A percentile compares a stretch with the other conserved stretches of the same genome.
Evolutionary conservation across 2,888 invertebrate species (phyloP).

Genomic region (Spodoptera picta): DNA sequence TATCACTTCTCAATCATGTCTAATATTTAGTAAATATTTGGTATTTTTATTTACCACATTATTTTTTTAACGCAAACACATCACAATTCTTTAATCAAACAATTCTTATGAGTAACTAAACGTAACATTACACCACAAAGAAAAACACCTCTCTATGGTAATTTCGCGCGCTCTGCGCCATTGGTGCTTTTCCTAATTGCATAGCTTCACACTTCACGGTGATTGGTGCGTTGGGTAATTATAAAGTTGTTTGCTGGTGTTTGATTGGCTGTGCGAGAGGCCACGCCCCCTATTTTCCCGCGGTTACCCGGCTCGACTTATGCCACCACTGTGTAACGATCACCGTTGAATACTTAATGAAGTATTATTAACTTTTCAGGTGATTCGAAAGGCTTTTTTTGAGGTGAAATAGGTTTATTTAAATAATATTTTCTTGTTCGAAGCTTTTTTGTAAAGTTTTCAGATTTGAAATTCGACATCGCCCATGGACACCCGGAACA

Average conservation of each 20-base stretch:
- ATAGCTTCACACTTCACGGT: constrained; percentile 62
- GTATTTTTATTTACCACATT: neutral
- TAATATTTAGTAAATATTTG: too few species aligned
- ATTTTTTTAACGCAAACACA: constrained; percentile 1
- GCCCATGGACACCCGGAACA: too few species aligned
- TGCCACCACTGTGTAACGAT: constrained; percentile 74
- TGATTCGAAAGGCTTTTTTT: constrained; percentile 51
- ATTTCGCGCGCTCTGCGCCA: constrained; percentile 58
- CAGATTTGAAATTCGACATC: too few species aligned
- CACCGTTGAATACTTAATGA: constrained; percentile 79
- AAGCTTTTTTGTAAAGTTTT: too few species aligned
- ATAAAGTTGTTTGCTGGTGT: constrained; percentile 60
- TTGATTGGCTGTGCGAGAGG: constrained; percentile 70
- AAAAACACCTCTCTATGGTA: constrained; percentile 56
- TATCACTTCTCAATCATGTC: neutral
- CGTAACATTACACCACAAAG: constrained; percentile 56
- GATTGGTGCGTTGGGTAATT: constrained; percentile 72
- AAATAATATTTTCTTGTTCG: neutral
- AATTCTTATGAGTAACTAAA: constrained; percentile 52
- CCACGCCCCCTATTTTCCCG: constrained; percentile 77
- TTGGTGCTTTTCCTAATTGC: constrained; percentile 72
- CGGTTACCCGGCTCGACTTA: constrained; percentile 62
- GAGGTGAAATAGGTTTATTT: constrained; percentile 19
- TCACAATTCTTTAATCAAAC: constrained; percentile 45
- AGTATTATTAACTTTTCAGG: constrained; percentile 74